These are phyloP conservation scores for Etheostoma perlongum DNA, from an alignment of 2,797 vertebrate genomes.

Conservation along the genomic window DNA sequence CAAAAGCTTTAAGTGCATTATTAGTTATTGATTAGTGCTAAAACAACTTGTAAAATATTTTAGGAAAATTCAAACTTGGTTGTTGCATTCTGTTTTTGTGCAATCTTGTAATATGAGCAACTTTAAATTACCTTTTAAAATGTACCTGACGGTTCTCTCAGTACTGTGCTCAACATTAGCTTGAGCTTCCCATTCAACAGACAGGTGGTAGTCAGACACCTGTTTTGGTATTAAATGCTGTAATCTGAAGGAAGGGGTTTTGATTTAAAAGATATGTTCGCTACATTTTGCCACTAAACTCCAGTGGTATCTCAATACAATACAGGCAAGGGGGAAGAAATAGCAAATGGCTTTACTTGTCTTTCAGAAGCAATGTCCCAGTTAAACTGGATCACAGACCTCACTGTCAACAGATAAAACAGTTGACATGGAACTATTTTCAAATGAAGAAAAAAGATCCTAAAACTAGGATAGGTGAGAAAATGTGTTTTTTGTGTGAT, in stretches of 20 bases:
- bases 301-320: neutral
- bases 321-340: neutral
- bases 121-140: neutral
- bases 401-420: no score
- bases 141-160: no score
- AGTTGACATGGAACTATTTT: constrained; percentile 7
- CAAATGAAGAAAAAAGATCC: neutral
- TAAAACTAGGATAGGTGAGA: neutral
- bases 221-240: no score
- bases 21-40: constrained; percentile 39
- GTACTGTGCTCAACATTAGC: no score
- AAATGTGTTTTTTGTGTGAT: constrained; percentile 16
- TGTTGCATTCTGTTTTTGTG: neutral
- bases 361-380: no score
- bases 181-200: no score
- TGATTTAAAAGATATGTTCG: neutral
- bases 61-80: neutral
- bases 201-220: no score
- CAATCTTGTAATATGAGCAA: neutral
- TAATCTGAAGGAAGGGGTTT: neutral
- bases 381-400: no score
- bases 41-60: neutral
- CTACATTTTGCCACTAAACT: neutral
- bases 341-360: no score
- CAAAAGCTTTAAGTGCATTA: constrained; percentile 14